Evolutionary conservation across 1,140 invertebrate species (phyloP), one percentile per base, ranked within the genome.

Genomic region (Monomorium pharaonis): DNA sequence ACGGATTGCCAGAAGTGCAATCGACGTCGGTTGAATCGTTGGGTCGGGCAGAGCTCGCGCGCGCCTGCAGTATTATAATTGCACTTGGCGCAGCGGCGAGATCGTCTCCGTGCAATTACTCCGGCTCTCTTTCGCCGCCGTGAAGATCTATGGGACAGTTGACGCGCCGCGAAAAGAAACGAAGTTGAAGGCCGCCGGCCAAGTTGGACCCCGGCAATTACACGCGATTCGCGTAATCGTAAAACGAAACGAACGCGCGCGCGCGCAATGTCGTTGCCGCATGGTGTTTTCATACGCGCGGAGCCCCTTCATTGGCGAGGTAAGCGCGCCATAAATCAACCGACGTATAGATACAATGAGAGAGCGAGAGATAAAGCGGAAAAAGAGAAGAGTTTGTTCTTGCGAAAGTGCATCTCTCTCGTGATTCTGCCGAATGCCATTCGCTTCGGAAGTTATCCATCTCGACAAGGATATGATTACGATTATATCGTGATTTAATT

Each of bases 161-260:
- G 87, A 92, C 86, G 91, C 84, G 72, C 84, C 37, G 37, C 83
- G 75, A 88, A 67, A 74, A 69, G 86, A 89, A 75, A 88, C 90
- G 92, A 92, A 93, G 91, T 91, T 92, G 87, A 88, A 89, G 70
- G 76, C 74, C 56, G 67, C 62, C 86, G 49, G 80, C 74, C 88
- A 37, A 24, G 21, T 54, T 76, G 83, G 88, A 89, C 81, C 63
- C 88, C 85, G 72, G 92, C 90, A 93, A 94, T 93, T 93, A 92
- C 89, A 91, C 86, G 89, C 89, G 88, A 92, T 92, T 91, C 92
- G 92, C 93, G 92, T 93, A 93, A 93, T 92, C 91, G 92, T 93
- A 93, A 93, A 93, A 91, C 87, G 86, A 88, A 84, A 91, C 89
- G 85, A 78, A 91, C 87, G 86, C 91, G 81, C 84, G 75, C 85